Evolutionary conservation across 2,113 vertebrate genomes (phyloP).

Genomic region (Thalassoma bifasciatum): DNA sequence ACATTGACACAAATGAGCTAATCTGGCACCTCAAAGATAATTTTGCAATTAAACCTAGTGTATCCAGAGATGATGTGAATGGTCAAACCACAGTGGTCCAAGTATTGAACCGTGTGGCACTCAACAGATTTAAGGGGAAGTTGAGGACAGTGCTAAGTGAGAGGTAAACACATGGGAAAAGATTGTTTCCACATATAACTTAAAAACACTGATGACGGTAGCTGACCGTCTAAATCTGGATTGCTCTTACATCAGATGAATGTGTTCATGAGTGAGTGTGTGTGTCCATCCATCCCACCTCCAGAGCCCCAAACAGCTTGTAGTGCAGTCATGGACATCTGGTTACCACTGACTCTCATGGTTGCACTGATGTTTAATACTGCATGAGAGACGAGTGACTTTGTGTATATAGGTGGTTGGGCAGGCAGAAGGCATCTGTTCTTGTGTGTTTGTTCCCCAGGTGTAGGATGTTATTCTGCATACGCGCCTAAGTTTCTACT

Average conservation of each 20-base stretch:
- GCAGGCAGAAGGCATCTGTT: constrained; percentile 9
- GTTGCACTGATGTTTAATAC: constrained; percentile 62
- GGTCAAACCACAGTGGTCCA: not conserved
- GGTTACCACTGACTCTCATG: constrained; percentile 63
- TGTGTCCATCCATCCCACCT: constrained; percentile 11
- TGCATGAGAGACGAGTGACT: constrained; percentile 43
- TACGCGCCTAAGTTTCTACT: not conserved
- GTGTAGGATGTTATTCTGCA: constrained; percentile 9
- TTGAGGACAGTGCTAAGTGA: not conserved
- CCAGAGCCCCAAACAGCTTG: constrained; percentile 68
- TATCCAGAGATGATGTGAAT: too few species aligned
- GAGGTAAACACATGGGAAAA: not conserved
- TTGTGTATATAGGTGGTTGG: constrained; percentile 18
- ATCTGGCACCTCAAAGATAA: too few species aligned
- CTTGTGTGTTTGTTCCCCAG: not conserved
- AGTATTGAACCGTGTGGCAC: not conserved
- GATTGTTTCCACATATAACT: not conserved
- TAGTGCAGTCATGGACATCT: constrained; percentile 64
- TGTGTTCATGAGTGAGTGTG: constrained; percentile 15
- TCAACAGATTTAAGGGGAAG: not conserved
- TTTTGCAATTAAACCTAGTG: too few species aligned
- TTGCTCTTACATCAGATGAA: constrained; percentile 30
- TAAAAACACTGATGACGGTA: not conserved
- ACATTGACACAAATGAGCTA: too few species aligned
- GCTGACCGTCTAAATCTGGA: constrained; percentile 2